A percentile compares a stretch with the other conserved stretches of the same genome.
phyloP scores from a whole-genome alignment of 2,113 vertebrate genomes.

The Xerus inauris region DNA sequence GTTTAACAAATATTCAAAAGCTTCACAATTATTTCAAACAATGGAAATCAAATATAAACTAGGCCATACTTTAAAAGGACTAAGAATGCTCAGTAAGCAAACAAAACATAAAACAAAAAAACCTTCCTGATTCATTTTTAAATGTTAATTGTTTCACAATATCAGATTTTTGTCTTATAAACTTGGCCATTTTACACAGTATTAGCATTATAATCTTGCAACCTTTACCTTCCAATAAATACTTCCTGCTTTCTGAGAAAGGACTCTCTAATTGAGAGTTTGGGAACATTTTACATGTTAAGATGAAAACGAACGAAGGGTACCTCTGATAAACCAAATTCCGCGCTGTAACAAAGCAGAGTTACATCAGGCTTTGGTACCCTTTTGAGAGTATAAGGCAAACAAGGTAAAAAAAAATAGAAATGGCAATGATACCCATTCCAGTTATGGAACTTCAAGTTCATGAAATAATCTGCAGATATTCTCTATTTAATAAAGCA shows the following conservation, averaged over 20 bases:
- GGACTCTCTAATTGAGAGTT: not conserved
- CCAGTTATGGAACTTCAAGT: not conserved
- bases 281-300: not conserved
- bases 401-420: slow-evolving; percentile 36
- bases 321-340: not conserved
- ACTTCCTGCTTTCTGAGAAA: slow-evolving; percentile 28
- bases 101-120: not conserved
- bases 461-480: slow-evolving; percentile 34
- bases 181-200: not conserved
- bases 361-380: not conserved
- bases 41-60: slow-evolving; percentile 29
- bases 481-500: slow-evolving; percentile 31
- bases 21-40: not conserved
- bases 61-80: not conserved
- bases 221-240: slow-evolving; percentile 1
- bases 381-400: slow-evolving; percentile 53
- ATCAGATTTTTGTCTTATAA: slow-evolving; percentile 3
- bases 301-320: slow-evolving; percentile 14
- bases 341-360: not conserved
- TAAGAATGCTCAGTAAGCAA: not conserved
- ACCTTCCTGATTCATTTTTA: not conserved
- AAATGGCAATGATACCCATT: slow-evolving; percentile 4
- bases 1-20: not conserved
- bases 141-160: not conserved
- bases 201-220: slow-evolving; percentile 38